Evolutionary conservation across 2,113 vertebrate species (phyloP).

Genomic region (Apaloderma vittatum): DNA sequence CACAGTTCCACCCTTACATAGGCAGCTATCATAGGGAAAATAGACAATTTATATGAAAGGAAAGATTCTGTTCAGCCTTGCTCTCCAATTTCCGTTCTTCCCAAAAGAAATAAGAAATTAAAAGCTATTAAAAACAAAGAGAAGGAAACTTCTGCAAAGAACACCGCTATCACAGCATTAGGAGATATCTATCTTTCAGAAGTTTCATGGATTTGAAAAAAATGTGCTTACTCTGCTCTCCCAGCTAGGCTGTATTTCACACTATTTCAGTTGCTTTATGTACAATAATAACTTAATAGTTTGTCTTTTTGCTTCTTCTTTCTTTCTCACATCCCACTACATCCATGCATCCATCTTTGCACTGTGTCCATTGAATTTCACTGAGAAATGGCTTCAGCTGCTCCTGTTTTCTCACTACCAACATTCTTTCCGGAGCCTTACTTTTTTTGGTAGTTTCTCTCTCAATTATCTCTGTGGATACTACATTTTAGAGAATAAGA

Average conservation of each 20-base stretch:
- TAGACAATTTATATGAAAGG: not conserved
- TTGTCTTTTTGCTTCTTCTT: not conserved
- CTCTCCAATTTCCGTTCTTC: not conserved
- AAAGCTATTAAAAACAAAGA: not conserved
- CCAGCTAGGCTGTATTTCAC: not conserved
- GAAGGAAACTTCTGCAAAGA: not conserved
- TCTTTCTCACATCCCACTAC: not conserved
- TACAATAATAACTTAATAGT: not conserved
- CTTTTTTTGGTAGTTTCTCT: not conserved
- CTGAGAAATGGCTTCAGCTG: not conserved
- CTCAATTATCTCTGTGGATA: not conserved
- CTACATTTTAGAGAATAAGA: not conserved
- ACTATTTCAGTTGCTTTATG: not conserved
- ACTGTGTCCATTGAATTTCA: not conserved
- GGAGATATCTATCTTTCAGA: not conserved
- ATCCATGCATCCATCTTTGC: not conserved
- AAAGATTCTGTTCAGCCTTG: not conserved
- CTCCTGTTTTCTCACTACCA: not conserved
- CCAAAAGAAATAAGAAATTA: not conserved
- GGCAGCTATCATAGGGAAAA: not conserved
- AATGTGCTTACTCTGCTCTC: not conserved
- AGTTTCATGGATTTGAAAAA: not conserved
- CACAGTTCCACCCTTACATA: not conserved
- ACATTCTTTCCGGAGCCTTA: not conserved
- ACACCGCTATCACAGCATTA: not conserved